Evolutionary conservation across 2,113 vertebrate genomes (phyloP).

Genomic region (Petaurus breviceps): DNA sequence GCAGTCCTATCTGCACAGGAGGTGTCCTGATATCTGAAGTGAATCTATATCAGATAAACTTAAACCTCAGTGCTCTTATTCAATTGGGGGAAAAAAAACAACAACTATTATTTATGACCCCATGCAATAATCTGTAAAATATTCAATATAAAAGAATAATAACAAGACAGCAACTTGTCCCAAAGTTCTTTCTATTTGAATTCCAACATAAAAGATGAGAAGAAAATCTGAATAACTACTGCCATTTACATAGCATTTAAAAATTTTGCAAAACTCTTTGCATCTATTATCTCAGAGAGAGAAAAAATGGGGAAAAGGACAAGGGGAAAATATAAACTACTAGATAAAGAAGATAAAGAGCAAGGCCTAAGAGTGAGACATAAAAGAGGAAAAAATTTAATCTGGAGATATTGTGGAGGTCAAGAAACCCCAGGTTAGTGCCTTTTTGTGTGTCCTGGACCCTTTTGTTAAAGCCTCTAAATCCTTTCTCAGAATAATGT

Average conservation of each 20-base stretch:
- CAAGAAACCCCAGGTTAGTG: background rate
- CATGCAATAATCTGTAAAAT: background rate
- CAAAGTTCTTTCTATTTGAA: background rate
- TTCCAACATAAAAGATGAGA: background rate
- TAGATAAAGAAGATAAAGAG: slow-evolving; percentile 17
- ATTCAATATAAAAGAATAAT: background rate
- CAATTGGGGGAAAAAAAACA: background rate
- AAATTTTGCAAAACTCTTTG: background rate
- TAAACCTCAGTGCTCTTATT: background rate
- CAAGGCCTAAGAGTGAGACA: background rate
- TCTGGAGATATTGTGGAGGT: background rate
- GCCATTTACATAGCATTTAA: background rate
- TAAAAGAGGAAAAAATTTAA: background rate
- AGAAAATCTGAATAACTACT: background rate
- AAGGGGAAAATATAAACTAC: background rate
- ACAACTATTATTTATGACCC: background rate
- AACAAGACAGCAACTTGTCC: background rate
- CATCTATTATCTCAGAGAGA: background rate
- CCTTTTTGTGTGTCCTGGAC: background rate
- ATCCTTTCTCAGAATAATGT: background rate
- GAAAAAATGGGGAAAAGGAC: background rate
- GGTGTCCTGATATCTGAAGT: background rate
- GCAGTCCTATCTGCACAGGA: background rate
- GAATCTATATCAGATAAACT: background rate
- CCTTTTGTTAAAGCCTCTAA: background rate